Percentiles rank a stretch among this genome's conserved stretches.
phyloP scores from a whole-genome alignment of 1,140 invertebrate species.

The Drosophila baimaii region DNA sequence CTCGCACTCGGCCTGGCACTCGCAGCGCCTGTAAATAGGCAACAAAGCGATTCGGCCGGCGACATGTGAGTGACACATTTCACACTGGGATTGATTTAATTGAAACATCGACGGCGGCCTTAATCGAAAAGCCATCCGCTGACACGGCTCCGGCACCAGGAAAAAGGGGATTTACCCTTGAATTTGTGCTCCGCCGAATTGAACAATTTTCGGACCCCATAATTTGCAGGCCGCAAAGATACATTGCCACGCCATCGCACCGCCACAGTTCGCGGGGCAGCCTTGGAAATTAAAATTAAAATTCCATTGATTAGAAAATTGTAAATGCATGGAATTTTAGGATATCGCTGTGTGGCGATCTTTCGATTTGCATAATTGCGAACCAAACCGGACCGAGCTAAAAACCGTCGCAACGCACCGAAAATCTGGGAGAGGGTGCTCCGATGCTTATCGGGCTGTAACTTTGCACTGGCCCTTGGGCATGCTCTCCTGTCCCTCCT shows the following conservation, averaged over 20 bases:
- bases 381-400: slow-evolving; percentile 23
- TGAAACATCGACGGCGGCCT: slow-evolving; percentile 44
- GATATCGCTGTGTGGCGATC: slow-evolving; percentile 74
- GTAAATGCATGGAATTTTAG: slow-evolving; percentile 83
- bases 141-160: background rate
- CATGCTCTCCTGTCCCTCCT: background rate
- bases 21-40: slow-evolving; percentile 44
- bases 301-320: slow-evolving; percentile 84
- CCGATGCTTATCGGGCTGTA: slow-evolving; percentile 61
- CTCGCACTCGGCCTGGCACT: background rate
- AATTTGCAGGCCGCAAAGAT: slow-evolving; percentile 25
- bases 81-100: slow-evolving; percentile 56
- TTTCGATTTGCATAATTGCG: slow-evolving; percentile 83
- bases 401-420: slow-evolving; percentile 62
- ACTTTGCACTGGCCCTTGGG: slow-evolving; percentile 48
- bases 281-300: slow-evolving; percentile 77
- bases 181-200: background rate
- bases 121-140: slow-evolving; percentile 30
- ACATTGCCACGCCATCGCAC: slow-evolving; percentile 9
- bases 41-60: slow-evolving; percentile 22
- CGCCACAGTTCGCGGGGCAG: slow-evolving; percentile 2
- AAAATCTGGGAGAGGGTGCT: slow-evolving; percentile 46
- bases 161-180: slow-evolving; percentile 8
- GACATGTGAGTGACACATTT: slow-evolving; percentile 58
- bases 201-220: slow-evolving; percentile 10